Evolutionary conservation across 1,140 invertebrate species (phyloP).

Genomic region (Sipha flava): DNA sequence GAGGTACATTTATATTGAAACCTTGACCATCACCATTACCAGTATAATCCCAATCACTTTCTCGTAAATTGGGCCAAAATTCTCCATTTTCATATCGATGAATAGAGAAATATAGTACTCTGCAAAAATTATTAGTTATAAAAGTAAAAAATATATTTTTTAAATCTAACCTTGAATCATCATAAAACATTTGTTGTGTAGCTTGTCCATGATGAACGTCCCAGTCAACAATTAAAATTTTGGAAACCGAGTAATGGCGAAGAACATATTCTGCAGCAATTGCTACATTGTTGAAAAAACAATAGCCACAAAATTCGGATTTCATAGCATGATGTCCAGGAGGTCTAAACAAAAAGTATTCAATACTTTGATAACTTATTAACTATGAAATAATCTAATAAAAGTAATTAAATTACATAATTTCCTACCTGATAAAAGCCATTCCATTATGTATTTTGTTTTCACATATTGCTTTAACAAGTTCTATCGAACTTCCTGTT

Average conservation of each 20-base stretch:
- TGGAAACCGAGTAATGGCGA: slow-evolving; percentile 49
- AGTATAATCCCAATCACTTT: slow-evolving; percentile 78
- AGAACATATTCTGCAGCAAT: slow-evolving; percentile 79
- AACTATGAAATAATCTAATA: neutral
- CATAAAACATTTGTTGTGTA: slow-evolving; percentile 90
- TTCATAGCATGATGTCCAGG: slow-evolving; percentile 96
- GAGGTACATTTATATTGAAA: slow-evolving; percentile 87
- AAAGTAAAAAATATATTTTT: neutral
- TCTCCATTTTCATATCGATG: slow-evolving; percentile 90
- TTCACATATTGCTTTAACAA: slow-evolving; percentile 64
- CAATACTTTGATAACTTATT: neutral
- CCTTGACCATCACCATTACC: slow-evolving; percentile 67
- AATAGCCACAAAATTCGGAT: slow-evolving; percentile 83
- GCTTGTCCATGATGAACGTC: slow-evolving; percentile 95
- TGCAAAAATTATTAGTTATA: slow-evolving; percentile 44
- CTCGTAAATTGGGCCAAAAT: slow-evolving; percentile 87
- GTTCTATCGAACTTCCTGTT: slow-evolving; percentile 69
- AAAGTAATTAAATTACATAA: neutral
- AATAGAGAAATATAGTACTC: slow-evolving; percentile 94
- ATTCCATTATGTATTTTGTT: slow-evolving; percentile 75
- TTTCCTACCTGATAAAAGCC: slow-evolving; percentile 56
- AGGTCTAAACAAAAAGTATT: slow-evolving; percentile 53
- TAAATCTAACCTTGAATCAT: slow-evolving; percentile 65
- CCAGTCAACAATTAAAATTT: slow-evolving; percentile 91
- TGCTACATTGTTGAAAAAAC: slow-evolving; percentile 95